Evolutionary conservation across 2,888 invertebrate genomes (phyloP), one percentile per base, ranked within the genome.

Genomic region (Apomyelois bistriatella): DNA sequence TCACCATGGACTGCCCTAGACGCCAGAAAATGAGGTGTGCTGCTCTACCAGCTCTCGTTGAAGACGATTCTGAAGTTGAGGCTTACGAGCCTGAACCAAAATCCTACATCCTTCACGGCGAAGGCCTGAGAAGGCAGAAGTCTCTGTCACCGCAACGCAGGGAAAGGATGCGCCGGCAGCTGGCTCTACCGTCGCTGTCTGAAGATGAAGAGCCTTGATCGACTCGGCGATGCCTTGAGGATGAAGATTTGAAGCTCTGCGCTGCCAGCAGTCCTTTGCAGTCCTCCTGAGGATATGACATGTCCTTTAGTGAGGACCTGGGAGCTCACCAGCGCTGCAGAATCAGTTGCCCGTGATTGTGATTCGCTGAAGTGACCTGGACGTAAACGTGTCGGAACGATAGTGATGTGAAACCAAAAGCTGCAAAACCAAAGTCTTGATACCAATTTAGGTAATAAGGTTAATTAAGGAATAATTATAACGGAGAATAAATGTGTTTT

Each of bases 191-290:
- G 0, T 89, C 89, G 10, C 74, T 90, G 8, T 90, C 89, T 3
- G 89, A 90, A 54, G 89, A 90, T 22, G 89, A 90, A 65, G 89
- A 90, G 74, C 89, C 89, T 68, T 90, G 89, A 90, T 74, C 72
- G 53, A 48, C 46, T 56, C 36, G 60, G 58, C 58, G 48, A 46
- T 47, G 53, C 58, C 56, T 59, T 62, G 61, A 78, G 78, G 80
- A 82, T 77, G 83, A 85, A 85, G 85, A 70, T 71, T 69, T 70
- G 72, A 76, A 67, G 76, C 75, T 42, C 42, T 35, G 68, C 68
- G 62, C 64, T 69, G 66, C 68, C 68, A 65, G 71, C 72, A 68
- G 72, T 68, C 66, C 68, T 68, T 68, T 65, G 58, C 65, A 58
- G 60, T 59, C 61, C 48, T 49, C 55, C 56, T 54, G 55, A 61